Conservation (phyloP, 1,140 invertebrate genomes). For the Bombus soroeensis region DNA sequence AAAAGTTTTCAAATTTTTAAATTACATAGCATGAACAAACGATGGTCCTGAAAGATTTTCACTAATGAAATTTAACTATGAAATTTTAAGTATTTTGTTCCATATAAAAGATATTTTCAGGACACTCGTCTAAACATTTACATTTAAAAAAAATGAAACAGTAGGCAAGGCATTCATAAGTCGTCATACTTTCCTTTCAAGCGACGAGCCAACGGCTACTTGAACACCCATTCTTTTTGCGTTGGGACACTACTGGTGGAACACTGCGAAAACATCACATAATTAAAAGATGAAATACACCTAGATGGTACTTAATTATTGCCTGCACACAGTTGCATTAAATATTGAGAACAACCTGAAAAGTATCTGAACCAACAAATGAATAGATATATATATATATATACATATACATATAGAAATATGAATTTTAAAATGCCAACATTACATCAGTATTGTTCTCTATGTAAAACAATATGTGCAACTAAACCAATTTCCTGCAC, state of each 20-base stretch:
- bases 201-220: constrained; percentile 80
- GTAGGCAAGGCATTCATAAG: constrained; percentile 76
- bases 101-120: constrained; percentile 54
- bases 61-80: constrained; percentile 16
- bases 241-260: constrained; percentile 77
- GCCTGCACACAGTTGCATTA: constrained; percentile 56
- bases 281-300: constrained; percentile 69
- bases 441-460: constrained; percentile 55
- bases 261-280: constrained; percentile 75
- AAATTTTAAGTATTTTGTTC: constrained; percentile 22
- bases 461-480: constrained; percentile 52
- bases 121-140: constrained; percentile 63
- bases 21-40: constrained; percentile 58
- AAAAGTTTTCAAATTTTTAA: constrained; percentile 36
- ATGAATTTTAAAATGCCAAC: constrained; percentile 48
- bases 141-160: constrained; percentile 49
- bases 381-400: constrained; percentile 43
- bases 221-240: constrained; percentile 80
- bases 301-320: constrained; percentile 66
- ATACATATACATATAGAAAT: constrained; percentile 28
- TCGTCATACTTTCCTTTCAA: constrained; percentile 82
- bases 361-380: constrained; percentile 53
- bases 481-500: constrained; percentile 45
- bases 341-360: constrained; percentile 58
- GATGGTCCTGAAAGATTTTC: constrained; percentile 67